Evolutionary conservation across 1,140 invertebrate species (phyloP).

Genomic region (Drosophila orena): DNA sequence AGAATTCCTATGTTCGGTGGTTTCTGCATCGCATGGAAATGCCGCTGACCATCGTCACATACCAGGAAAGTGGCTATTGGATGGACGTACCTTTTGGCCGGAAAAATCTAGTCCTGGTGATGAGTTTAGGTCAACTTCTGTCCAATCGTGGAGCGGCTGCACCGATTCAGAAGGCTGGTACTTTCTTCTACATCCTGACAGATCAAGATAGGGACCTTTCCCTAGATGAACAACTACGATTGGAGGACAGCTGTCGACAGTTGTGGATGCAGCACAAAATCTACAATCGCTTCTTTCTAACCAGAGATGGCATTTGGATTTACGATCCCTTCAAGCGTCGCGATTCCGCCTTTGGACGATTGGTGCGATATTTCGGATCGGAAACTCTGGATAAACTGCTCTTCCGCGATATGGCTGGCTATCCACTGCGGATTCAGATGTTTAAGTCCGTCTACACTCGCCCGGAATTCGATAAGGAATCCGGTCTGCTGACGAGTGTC

Average conservation of each 20-base stretch:
- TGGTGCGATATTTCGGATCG: slow-evolving; percentile 42
- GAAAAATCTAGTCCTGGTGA: slow-evolving; percentile 38
- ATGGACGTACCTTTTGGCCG: slow-evolving; percentile 14
- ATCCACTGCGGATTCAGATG: slow-evolving; percentile 74
- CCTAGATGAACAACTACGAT: slow-evolving; percentile 1
- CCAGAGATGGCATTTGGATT: slow-evolving; percentile 44
- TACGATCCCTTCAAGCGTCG: slow-evolving; percentile 59
- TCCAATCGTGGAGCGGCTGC: slow-evolving; percentile 24
- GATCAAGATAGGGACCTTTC: slow-evolving; percentile 28
- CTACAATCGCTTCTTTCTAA: slow-evolving; percentile 60
- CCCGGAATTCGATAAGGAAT: slow-evolving; percentile 33
- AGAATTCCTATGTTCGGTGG: slow-evolving; percentile 53
- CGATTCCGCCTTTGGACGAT: slow-evolving; percentile 40
- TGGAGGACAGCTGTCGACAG: slow-evolving; percentile 50
- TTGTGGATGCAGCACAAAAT: slow-evolving; percentile 51
- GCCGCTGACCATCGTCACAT: slow-evolving; percentile 35
- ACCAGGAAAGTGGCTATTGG: slow-evolving; percentile 20
- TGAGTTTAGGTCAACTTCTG: slow-evolving; percentile 30
- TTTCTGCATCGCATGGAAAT: slow-evolving; percentile 31
- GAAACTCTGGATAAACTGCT: slow-evolving; percentile 35
- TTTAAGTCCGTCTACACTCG: slow-evolving; percentile 72
- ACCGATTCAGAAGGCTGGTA: slow-evolving; percentile 18
- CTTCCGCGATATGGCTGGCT: slow-evolving; percentile 66
- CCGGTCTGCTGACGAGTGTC: slow-evolving; percentile 40
- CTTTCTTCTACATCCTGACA: slow-evolving; percentile 53